Conservation (phyloP, 2,113 vertebrate genomes). For the Thermophis baileyi region DNA sequence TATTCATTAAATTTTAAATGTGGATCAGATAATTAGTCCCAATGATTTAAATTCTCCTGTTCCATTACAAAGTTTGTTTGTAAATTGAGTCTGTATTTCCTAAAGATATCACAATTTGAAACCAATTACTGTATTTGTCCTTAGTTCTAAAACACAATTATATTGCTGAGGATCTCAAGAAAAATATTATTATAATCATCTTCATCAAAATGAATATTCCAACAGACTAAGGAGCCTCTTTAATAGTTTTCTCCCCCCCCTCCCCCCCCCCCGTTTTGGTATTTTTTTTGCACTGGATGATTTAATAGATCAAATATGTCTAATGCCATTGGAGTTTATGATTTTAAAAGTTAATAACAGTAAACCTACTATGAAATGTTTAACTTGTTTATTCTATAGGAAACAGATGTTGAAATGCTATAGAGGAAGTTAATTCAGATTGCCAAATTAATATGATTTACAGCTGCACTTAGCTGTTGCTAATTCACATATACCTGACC, state of each 20-base stretch:
- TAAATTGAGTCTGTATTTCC: neutral
- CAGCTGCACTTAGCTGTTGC: neutral
- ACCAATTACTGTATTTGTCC: neutral
- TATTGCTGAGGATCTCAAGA: neutral
- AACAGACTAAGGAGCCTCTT: neutral
- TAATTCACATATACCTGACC: neutral
- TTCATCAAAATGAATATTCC: neutral
- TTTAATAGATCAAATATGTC: neutral
- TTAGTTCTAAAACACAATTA: neutral
- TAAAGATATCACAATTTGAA: neutral
- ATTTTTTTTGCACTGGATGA: neutral
- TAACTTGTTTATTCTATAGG: neutral
- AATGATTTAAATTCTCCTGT: neutral
- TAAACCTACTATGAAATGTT: neutral
- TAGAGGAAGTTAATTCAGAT: neutral
- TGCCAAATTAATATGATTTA: neutral
- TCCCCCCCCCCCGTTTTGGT: rapidly evolving
- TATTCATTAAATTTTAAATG: neutral
- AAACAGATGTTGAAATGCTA: neutral
- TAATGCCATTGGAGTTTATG: neutral
- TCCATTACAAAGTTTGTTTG: neutral
- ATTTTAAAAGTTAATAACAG: neutral
- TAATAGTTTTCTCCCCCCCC: neutral
- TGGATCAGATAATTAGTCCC: neutral
- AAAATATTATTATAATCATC: neutral